These are phyloP conservation scores for Protomyctophum bolini DNA, from an alignment of 2,113 vertebrate species.

Conservation along the genomic window DNA sequence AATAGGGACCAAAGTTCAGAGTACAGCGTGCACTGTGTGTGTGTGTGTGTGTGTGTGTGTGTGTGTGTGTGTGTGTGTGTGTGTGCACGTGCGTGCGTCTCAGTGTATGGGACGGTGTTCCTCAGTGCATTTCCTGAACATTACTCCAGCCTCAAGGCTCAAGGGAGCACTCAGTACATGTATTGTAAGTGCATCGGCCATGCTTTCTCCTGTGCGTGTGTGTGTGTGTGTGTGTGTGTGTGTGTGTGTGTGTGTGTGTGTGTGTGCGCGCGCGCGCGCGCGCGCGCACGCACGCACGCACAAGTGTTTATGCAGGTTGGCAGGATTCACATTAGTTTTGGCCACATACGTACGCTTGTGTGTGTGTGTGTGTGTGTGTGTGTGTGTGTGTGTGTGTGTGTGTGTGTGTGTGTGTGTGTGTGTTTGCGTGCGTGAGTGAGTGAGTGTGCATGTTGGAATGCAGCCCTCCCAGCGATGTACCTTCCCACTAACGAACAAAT, in stretches of 20 bases:
- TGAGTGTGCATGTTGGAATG: conserved; percentile 46
- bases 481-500: conserved; percentile 52
- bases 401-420: background rate
- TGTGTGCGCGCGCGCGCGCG: background rate
- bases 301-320: conserved; percentile 48
- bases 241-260: background rate
- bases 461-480: conserved; percentile 1
- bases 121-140: conserved; percentile 9
- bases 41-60: background rate
- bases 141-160: conserved; percentile 36
- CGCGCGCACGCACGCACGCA: conserved; percentile 25
- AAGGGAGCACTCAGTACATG: conserved; percentile 49
- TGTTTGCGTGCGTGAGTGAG: background rate
- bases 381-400: background rate
- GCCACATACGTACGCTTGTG: background rate
- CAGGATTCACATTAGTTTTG: conserved; percentile 15
- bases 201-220: background rate
- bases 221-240: conserved; percentile 2
- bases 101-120: conserved; percentile 36
- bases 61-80: conserved; percentile 3
- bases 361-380: background rate
- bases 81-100: conserved; percentile 4
- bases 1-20: conserved; percentile 36
- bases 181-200: background rate
- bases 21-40: background rate